Conservation (phyloP, 2,113 vertebrate species). For the Engystomops pustulosus region DNA sequence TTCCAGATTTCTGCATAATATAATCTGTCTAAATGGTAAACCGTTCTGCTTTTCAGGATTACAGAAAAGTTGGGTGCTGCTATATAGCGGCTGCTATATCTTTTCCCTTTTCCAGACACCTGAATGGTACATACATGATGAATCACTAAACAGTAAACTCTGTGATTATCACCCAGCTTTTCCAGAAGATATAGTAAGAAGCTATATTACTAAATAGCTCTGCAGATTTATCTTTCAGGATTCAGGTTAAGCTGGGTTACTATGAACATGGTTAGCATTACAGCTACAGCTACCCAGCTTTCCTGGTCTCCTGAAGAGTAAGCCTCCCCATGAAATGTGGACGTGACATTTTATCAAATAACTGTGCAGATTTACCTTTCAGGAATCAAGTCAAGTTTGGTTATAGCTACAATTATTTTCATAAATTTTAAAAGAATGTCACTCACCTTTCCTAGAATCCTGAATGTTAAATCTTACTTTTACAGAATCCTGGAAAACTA, state of each 20-base stretch:
- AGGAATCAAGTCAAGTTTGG: not conserved
- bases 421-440: not conserved
- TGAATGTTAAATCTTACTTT: not conserved
- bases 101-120: too few relatives aligned
- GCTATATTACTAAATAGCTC: not conserved
- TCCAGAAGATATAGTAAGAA: not conserved
- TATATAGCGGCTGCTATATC: too few relatives aligned
- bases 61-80: too few relatives aligned
- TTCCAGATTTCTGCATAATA: not conserved
- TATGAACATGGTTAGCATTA: not conserved
- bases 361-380: not conserved
- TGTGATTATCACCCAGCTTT: too few relatives aligned
- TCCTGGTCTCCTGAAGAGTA: not conserved
- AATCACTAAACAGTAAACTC: not conserved
- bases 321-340: too few relatives aligned
- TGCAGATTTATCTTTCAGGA: not conserved
- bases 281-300: not conserved
- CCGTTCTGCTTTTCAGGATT: too few relatives aligned
- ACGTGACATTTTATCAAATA: too few relatives aligned
- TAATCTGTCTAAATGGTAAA: too few relatives aligned
- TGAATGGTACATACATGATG: not conserved
- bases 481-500: too few relatives aligned
- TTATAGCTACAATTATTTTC: too few relatives aligned
- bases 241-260: not conserved
- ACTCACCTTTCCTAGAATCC: not conserved